Percentiles rank a stretch among this genome's conserved stretches.
Conservation (phyloP, 2,888 invertebrate species). For the Pachycephus smyrnensis region DNA sequence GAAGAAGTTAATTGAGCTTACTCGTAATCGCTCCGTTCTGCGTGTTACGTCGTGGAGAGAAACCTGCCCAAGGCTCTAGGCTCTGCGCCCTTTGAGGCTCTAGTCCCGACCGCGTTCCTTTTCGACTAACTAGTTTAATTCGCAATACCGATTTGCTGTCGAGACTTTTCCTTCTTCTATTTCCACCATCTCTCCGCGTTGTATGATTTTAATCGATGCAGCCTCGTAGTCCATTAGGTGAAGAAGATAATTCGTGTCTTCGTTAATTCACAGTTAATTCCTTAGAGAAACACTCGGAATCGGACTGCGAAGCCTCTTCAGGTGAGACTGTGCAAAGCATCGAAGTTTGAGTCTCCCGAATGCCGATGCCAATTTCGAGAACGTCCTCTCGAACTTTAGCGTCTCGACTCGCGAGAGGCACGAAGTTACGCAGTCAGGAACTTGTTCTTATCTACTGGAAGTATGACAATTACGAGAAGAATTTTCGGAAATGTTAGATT, state of each 20-base stretch:
- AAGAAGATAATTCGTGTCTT: conserved; percentile 34
- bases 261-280: conserved; percentile 29
- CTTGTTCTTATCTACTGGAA: background rate
- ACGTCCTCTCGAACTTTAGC: background rate
- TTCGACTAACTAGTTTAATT: conserved; percentile 25
- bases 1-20: background rate
- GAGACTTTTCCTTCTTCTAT: conserved; percentile 30
- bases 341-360: background rate
- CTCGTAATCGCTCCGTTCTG: background rate
- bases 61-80: background rate
- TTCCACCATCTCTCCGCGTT: conserved; percentile 33
- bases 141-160: conserved; percentile 26
- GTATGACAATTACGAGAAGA: background rate
- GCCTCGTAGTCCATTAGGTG: conserved; percentile 39
- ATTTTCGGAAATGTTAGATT: conserved; percentile 19
- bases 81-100: background rate
- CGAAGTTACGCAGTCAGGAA: background rate
- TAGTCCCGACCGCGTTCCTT: background rate
- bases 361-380: background rate
- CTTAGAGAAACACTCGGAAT: conserved; percentile 30
- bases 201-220: conserved; percentile 34
- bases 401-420: background rate
- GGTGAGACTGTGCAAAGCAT: background rate
- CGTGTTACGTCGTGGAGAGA: background rate
- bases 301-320: background rate